Evolutionary conservation across 2,888 invertebrate genomes (phyloP).

Genomic region (Perizoma affinitatum): DNA sequence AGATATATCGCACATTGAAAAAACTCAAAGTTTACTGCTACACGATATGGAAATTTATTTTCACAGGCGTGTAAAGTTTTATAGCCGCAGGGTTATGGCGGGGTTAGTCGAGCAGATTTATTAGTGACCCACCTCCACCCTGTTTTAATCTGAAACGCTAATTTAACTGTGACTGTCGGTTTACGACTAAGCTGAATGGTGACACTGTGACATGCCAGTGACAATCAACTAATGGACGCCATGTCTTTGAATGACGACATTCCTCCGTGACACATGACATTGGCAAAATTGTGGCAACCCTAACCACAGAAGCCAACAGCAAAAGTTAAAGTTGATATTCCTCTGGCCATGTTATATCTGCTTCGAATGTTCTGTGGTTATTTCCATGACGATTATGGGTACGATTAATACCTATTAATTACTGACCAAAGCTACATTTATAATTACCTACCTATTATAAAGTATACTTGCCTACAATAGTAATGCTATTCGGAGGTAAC

Average conservation of each 20-base stretch:
- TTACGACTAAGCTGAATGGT: slow-evolving; percentile 50
- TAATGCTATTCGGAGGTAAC: too few species aligned
- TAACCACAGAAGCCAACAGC: too few species aligned
- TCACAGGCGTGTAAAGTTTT: slow-evolving; percentile 59
- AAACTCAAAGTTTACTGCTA: slow-evolving; percentile 27
- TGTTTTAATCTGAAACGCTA: slow-evolving; percentile 64
- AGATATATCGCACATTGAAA: background rate
- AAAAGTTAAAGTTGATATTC: too few species aligned
- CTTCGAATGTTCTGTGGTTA: too few species aligned
- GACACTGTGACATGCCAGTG: slow-evolving; percentile 19
- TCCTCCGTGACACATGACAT: background rate
- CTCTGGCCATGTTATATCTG: too few species aligned
- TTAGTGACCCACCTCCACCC: slow-evolving; percentile 59
- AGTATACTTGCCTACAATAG: too few species aligned
- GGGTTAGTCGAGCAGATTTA: slow-evolving; percentile 63
- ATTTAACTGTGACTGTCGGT: slow-evolving; percentile 62
- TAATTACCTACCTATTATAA: too few species aligned
- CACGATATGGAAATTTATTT: slow-evolving; percentile 59
- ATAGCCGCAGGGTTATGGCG: slow-evolving; percentile 54
- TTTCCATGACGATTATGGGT: too few species aligned
- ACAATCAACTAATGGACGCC: slow-evolving; percentile 12
- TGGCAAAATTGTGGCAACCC: too few species aligned
- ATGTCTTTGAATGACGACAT: background rate
- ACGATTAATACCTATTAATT: too few species aligned
- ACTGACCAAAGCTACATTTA: too few species aligned